A percentile compares a stretch with the other conserved stretches of the same genome.
Conservation (phyloP, 2,888 invertebrate species). For the Melieria picta region DNA sequence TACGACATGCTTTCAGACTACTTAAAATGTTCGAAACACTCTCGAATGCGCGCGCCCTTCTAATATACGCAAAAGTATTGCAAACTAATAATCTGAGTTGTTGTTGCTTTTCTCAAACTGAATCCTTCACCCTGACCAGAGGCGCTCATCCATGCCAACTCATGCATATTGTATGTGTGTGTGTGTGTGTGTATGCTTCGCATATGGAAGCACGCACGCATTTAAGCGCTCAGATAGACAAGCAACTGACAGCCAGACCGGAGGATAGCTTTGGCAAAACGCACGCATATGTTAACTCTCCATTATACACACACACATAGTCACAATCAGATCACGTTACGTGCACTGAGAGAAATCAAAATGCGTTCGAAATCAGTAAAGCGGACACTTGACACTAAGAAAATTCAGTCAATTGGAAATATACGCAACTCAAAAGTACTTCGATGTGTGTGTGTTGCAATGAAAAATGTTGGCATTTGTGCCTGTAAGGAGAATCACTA, state of each 20-base stretch:
- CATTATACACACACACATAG: no score
- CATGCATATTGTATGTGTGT: conserved; percentile 6
- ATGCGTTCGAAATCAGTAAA: no score
- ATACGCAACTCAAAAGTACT: no score
- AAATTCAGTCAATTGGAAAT: no score
- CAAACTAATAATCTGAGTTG: conserved; percentile 45
- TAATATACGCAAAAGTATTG: conserved; percentile 38
- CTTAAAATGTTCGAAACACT: no score
- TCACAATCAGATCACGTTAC: no score
- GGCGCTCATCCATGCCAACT: not conserved
- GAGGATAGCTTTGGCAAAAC: not conserved
- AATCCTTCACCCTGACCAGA: not conserved
- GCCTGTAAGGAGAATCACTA: no score
- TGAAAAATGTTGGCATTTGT: no score
- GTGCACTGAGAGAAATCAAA: no score
- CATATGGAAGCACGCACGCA: not conserved
- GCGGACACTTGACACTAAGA: no score
- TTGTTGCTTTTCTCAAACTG: conserved; percentile 34
- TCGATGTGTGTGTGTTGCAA: no score
- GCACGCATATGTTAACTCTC: not conserved
- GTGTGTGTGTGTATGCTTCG: not conserved
- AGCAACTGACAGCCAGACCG: no score
- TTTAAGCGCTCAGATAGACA: not conserved
- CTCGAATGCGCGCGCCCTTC: not conserved
- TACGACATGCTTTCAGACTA: not conserved